Conservation (phyloP, 2,888 invertebrate species). For the Spialia ferax region DNA sequence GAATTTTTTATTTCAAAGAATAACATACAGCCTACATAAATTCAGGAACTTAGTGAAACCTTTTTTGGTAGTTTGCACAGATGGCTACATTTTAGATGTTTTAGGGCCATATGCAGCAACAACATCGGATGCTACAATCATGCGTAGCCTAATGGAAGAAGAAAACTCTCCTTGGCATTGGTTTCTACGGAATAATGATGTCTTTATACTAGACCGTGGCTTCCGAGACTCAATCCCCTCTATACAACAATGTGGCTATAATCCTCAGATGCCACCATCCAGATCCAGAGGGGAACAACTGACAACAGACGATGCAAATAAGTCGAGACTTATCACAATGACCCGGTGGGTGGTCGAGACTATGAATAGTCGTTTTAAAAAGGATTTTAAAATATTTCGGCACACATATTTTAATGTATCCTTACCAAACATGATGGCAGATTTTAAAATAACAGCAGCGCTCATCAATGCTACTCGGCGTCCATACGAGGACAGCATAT, state of each 20-base stretch:
- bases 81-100: conserved; percentile 46
- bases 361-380: conserved; percentile 37
- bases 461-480: conserved; percentile 38
- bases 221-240: conserved; percentile 27
- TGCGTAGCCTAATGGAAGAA: conserved; percentile 20
- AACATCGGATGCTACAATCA: conserved; percentile 42
- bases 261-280: conserved; percentile 18
- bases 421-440: conserved; percentile 33
- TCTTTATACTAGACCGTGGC: conserved; percentile 18
- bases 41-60: conserved; percentile 47
- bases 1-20: conserved; percentile 20
- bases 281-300: conserved; percentile 30
- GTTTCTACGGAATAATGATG: conserved; percentile 5
- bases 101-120: conserved; percentile 45
- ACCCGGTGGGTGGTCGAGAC: conserved; percentile 39
- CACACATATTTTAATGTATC: conserved; percentile 36
- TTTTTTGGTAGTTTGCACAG: conserved; percentile 45
- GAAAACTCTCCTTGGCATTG: not conserved
- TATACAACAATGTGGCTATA: conserved; percentile 33
- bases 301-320: conserved; percentile 36
- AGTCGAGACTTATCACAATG: conserved; percentile 34
- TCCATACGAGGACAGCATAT: conserved; percentile 23
- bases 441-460: conserved; percentile 40
- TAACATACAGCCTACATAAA: conserved; percentile 44
- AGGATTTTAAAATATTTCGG: conserved; percentile 35